These are phyloP conservation scores for Condylostylus longicornis DNA, from an alignment of 1,140 invertebrate genomes.

Conservation along the genomic window DNA sequence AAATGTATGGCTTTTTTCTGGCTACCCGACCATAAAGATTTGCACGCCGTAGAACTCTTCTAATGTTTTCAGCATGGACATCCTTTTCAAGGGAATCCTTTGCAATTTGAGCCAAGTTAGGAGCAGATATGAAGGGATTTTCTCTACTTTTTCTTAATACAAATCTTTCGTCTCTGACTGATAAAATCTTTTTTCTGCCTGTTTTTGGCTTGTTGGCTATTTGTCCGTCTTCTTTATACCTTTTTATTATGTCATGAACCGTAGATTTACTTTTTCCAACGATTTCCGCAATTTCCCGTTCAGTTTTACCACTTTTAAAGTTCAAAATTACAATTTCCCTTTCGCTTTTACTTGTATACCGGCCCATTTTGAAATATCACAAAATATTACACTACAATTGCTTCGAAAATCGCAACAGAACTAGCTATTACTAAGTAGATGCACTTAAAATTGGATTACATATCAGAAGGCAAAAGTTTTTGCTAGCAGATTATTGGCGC, in stretches of 20 bases:
- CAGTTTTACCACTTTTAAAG: not conserved
- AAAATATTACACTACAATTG: no score
- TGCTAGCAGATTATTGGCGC: no score
- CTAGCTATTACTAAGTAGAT: no score
- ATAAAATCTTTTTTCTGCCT: conserved; percentile 1
- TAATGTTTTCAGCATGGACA: conserved; percentile 3
- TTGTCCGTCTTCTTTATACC: conserved; percentile 2
- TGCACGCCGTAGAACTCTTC: no score
- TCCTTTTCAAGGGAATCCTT: not conserved
- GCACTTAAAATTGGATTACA: no score
- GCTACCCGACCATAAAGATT: conserved; percentile 3
- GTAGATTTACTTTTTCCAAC: conserved; percentile 1
- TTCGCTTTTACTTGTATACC: no score
- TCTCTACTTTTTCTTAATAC: conserved; percentile 1
- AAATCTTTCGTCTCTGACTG: conserved; percentile 1
- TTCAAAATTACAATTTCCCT: no score
- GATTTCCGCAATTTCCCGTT: conserved; percentile 2
- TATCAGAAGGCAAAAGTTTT: no score
- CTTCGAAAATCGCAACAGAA: no score
- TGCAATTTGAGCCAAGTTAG: not conserved
- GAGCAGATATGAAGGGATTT: conserved; percentile 2
- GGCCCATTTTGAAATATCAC: no score
- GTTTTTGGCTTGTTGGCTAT: conserved; percentile 1
- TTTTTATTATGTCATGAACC: conserved; percentile 4
- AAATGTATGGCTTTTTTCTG: conserved; percentile 4